Base-by-base conservation (phyloP, 2,888 invertebrate genomes). In the Chrysina gloriosa region DNA sequence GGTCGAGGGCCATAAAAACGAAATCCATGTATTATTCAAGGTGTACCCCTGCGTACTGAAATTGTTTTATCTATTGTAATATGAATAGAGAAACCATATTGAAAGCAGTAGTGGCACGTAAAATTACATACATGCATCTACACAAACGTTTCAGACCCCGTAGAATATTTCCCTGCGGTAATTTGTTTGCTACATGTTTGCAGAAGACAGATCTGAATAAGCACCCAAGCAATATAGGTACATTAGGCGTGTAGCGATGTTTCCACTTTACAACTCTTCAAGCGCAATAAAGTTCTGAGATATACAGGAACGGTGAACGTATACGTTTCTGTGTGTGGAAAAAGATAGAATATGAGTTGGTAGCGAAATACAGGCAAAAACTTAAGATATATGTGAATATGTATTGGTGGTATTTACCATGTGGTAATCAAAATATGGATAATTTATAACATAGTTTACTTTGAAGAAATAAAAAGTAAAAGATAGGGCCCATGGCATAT, bases 261-360 rank as follows among this genome's bases (percentile, higher is more conserved):
- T 42, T 39, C 27, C 29, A 61, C 42, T 61, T 61, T 39, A 42
- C 58, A 61, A 61, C 42, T 61, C 42, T 27, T 61, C 27, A 14
- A 42, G 42, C 58, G 58, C 42, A 61, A 61, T 61, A 42, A 61
- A 42, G 27, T 61, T 61, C 42, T 42, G 42, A 58, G 39, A 61
- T 19, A 27, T 21, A 25, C 21, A 21, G 25, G 39, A 58, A 58
- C 27, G 16, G 25, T 9, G 9, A 58, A 25, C 14, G 25, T 21
- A 27, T 42, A 61, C 27, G 27, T 6, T 11, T 61, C 23, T n/a
- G 16, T 61, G 29, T 19, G 29, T 19, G 4, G 9, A 27, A 42
- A 25, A 39, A 19, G 23, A 11, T 36, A 4, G 58, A 27, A 42
- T 61, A 16, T 61, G 34, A 54, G 42, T 39, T 42, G 27, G 16